These are phyloP conservation scores for Conistra vaccinii DNA, from an alignment of 2,888 invertebrate species.

Conservation along the genomic window DNA sequence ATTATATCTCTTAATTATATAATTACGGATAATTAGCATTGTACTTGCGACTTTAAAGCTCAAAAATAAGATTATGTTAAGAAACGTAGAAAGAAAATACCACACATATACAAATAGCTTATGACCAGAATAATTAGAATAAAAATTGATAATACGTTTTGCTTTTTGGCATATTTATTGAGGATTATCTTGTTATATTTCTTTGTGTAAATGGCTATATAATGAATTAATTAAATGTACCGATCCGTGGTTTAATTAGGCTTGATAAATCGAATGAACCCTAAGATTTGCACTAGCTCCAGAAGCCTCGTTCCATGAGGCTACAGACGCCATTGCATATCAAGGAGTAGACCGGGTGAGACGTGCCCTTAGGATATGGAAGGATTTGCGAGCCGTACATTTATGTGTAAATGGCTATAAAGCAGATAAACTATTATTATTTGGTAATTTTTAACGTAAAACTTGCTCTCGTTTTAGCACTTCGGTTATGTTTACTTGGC, in stretches of 20 bases:
- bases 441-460: neutral
- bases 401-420: too few species aligned
- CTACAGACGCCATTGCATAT: too few species aligned
- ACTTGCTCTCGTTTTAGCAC: neutral
- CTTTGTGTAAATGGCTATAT: neutral
- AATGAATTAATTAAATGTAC: too few species aligned
- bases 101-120: conserved; percentile 67
- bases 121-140: conserved; percentile 63
- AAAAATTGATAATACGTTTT: conserved; percentile 32
- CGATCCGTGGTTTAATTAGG: too few species aligned
- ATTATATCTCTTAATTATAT: conserved; percentile 77
- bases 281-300: too few species aligned
- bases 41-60: conserved; percentile 89
- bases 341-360: too few species aligned
- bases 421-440: neutral
- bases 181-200: neutral
- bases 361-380: too few species aligned
- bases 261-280: too few species aligned
- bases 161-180: conserved; percentile 33
- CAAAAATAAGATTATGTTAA: conserved; percentile 77
- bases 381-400: too few species aligned
- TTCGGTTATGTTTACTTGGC: neutral
- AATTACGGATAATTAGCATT: conserved; percentile 78
- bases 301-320: too few species aligned
- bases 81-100: conserved; percentile 71